These are phyloP conservation scores for Tringa solitaria DNA, from an alignment of 2,113 vertebrate genomes.

Conservation along the genomic window DNA sequence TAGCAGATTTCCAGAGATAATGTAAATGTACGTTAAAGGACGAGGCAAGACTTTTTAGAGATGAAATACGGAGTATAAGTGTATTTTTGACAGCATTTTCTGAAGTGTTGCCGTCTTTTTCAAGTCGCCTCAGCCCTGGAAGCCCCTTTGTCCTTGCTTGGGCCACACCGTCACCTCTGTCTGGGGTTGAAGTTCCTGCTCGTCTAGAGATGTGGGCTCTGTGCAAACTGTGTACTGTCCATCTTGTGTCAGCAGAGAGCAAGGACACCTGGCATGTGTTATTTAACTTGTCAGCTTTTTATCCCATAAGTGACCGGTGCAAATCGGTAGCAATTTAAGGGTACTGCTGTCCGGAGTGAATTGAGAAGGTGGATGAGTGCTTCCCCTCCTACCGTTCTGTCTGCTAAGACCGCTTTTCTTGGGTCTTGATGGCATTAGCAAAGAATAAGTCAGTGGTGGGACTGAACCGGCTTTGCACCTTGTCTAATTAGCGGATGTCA, in stretches of 20 bases:
- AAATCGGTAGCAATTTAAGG: neutral
- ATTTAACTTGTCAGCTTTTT: neutral
- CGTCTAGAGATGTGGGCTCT: neutral
- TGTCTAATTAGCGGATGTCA: neutral
- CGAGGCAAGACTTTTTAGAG: neutral
- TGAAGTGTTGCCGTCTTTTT: neutral
- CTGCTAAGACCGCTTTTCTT: neutral
- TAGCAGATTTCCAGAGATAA: neutral
- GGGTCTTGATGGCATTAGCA: neutral
- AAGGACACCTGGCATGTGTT: neutral
- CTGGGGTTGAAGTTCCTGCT: rapidly evolving
- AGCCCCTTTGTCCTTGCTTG: rapidly evolving
- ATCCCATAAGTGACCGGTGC: neutral
- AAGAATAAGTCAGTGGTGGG: neutral
- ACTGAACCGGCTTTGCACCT: rapidly evolving
- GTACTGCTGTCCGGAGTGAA: neutral
- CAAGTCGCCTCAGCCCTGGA: neutral
- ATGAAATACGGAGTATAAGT: neutral
- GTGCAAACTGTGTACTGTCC: rapidly evolving
- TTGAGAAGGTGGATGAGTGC: neutral
- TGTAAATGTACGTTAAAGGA: rapidly evolving
- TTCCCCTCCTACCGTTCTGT: neutral
- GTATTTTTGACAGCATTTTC: neutral
- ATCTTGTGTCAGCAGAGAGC: neutral
- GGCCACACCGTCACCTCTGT: rapidly evolving